Percentiles rank a stretch among this genome's conserved stretches.
Evolutionary conservation across 2,797 vertebrate species (phyloP).

Genomic region (Ctenochaetus hawaiiensis): DNA sequence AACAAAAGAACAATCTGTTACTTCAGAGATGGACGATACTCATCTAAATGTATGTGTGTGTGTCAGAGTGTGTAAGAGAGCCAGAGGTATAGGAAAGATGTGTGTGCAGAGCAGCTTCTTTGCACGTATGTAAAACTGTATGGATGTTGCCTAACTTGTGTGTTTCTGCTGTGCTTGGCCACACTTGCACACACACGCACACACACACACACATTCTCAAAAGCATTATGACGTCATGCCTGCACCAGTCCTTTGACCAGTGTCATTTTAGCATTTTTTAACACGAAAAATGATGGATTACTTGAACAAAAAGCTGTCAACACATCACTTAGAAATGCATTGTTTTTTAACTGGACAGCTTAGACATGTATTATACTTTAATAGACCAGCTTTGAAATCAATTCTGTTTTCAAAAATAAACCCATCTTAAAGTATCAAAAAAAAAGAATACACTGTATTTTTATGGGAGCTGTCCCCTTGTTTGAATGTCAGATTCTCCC

Average conservation of each 20-base stretch:
- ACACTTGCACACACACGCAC: neutral
- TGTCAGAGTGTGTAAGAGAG: neutral
- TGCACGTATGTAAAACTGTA: too few relatives aligned
- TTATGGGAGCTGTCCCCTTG: too few relatives aligned
- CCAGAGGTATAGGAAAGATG: neutral
- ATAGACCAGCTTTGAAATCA: conserved; percentile 45
- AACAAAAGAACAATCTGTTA: neutral
- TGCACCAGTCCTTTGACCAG: conserved; percentile 11
- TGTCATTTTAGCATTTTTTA: conserved; percentile 25
- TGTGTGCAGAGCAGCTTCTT: neutral
- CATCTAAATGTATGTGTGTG: neutral
- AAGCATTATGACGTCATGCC: conserved; percentile 9
- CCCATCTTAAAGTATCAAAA: conserved; percentile 1
- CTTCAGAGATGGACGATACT: neutral
- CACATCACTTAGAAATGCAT: conserved; percentile 52
- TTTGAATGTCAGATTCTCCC: neutral
- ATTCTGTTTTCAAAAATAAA: conserved; percentile 32
- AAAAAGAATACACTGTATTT: neutral
- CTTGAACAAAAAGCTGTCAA: conserved; percentile 47
- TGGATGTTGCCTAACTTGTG: neutral
- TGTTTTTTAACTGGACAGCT: conserved; percentile 43
- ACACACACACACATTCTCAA: neutral
- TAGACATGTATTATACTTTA: conserved; percentile 45
- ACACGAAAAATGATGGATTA: conserved; percentile 39
- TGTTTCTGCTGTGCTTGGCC: too few relatives aligned